Conservation (phyloP, 2,888 invertebrate genomes). For the Ectemnius lituratus region DNA sequence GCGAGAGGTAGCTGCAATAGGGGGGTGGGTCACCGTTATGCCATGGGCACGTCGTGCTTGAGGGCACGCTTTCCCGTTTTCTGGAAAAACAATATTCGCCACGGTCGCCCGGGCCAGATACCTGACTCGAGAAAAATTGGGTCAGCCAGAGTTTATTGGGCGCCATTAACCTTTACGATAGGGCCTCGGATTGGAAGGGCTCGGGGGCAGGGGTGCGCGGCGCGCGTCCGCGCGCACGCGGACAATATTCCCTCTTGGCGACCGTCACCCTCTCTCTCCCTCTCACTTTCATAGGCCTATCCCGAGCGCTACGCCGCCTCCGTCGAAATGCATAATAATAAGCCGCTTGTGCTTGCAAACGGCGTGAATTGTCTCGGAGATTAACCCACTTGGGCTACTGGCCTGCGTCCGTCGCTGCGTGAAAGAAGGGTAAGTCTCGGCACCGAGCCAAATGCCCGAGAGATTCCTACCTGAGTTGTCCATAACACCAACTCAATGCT, state of each 20-base stretch:
- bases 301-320: neutral
- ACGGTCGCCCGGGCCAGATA: slow-evolving; percentile 24
- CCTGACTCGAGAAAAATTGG: slow-evolving; percentile 64
- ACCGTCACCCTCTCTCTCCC: too few relatives aligned
- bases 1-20: too few relatives aligned
- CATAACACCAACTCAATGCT: too few relatives aligned
- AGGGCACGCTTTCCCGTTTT: slow-evolving; percentile 49
- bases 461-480: too few relatives aligned
- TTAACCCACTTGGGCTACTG: slow-evolving; percentile 25
- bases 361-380: slow-evolving; percentile 7
- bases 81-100: slow-evolving; percentile 29
- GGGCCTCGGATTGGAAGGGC: slow-evolving; percentile 16
- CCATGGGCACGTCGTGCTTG: slow-evolving; percentile 8
- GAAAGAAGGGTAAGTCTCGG: neutral
- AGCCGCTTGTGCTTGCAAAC: slow-evolving; percentile 4
- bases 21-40: slow-evolving; percentile 18
- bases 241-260: too few relatives aligned
- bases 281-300: slow-evolving; percentile 19
- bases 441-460: neutral
- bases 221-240: neutral
- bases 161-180: slow-evolving; percentile 62
- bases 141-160: slow-evolving; percentile 63
- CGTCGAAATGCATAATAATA: slow-evolving; percentile 21
- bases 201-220: neutral
- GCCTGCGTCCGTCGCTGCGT: neutral